Conservation (phyloP, 2,888 invertebrate species). For the Eubasilissa splendida region DNA sequence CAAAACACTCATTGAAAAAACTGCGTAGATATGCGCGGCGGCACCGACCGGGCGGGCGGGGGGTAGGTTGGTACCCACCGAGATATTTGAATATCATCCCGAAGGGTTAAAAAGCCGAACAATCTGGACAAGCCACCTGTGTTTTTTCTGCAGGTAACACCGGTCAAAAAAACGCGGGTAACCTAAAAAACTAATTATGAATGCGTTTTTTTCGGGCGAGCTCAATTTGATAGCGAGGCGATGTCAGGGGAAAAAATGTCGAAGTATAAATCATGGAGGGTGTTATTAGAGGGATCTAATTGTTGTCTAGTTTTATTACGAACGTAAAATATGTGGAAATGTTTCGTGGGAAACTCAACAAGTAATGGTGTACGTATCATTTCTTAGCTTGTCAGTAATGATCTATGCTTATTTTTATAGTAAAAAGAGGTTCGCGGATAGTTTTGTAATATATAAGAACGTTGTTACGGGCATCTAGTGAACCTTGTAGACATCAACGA, state of each 20-base stretch:
- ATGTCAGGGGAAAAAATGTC: not conserved
- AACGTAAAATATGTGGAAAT: not conserved
- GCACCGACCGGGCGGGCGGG: too few relatives aligned
- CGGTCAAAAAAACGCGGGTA: conserved; percentile 50
- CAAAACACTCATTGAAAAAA: conserved; percentile 41
- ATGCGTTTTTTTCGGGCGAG: conserved; percentile 45
- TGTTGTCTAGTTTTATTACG: conserved; percentile 26
- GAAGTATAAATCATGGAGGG: conserved; percentile 30
- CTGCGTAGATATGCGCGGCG: not conserved
- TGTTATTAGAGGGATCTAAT: conserved; percentile 37
- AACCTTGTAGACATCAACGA: too few relatives aligned
- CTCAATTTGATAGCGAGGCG: conserved; percentile 30
- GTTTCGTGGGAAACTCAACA: conserved; percentile 28
- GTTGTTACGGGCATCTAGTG: too few relatives aligned
- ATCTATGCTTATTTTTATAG: too few relatives aligned
- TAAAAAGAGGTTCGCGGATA: too few relatives aligned
- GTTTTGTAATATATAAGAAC: too few relatives aligned
- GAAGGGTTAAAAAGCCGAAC: conserved; percentile 37
- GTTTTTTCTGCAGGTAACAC: conserved; percentile 50
- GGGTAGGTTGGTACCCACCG: conserved; percentile 20
- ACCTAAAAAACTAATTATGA: conserved; percentile 57
- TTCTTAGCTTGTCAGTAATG: not conserved
- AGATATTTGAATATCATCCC: conserved; percentile 53
- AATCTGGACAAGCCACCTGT: conserved; percentile 53
- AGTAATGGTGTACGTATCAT: conserved; percentile 24